Evolutionary conservation across 2,797 vertebrate genomes (phyloP).

Genomic region (Tenualosa ilisha): DNA sequence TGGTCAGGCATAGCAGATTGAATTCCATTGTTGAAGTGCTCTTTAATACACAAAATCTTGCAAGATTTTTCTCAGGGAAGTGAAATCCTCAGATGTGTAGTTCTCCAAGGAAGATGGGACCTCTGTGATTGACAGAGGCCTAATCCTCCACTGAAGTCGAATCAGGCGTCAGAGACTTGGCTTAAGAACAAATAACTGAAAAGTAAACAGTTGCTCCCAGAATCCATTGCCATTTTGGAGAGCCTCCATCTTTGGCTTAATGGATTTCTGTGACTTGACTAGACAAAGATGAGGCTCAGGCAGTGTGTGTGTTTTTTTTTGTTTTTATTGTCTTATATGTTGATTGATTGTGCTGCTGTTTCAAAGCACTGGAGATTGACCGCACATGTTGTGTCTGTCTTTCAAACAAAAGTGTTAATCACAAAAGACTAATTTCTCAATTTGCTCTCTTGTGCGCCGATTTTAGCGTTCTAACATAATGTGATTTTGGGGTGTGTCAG

Average conservation of each 20-base stretch:
- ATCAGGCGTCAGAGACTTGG: conserved; percentile 58
- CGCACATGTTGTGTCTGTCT: neutral
- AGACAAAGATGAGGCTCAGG: conserved; percentile 52
- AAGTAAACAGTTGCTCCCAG: conserved; percentile 58
- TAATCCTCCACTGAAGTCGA: conserved; percentile 53
- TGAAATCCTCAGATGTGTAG: conserved; percentile 28
- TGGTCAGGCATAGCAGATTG: neutral
- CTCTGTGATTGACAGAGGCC: conserved; percentile 49
- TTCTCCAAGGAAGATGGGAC: conserved; percentile 43
- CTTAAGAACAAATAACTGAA: conserved; percentile 54
- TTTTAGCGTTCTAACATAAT: neutral
- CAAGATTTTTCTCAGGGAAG: conserved; percentile 50
- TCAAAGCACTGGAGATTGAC: neutral
- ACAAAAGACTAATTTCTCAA: neutral
- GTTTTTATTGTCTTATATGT: neutral
- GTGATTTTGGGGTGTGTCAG: neutral
- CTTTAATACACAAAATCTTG: conserved; percentile 32
- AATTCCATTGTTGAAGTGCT: neutral
- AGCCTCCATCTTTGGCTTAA: conserved; percentile 47
- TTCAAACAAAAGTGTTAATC: neutral
- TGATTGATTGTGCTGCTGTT: neutral
- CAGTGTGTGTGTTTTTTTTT: conserved; percentile 32
- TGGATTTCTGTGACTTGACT: conserved; percentile 52
- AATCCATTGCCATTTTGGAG: conserved; percentile 55
- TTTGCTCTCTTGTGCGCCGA: neutral